Base-by-base conservation (phyloP, 2,113 vertebrate genomes). In the Cheilinus undulatus region DNA sequence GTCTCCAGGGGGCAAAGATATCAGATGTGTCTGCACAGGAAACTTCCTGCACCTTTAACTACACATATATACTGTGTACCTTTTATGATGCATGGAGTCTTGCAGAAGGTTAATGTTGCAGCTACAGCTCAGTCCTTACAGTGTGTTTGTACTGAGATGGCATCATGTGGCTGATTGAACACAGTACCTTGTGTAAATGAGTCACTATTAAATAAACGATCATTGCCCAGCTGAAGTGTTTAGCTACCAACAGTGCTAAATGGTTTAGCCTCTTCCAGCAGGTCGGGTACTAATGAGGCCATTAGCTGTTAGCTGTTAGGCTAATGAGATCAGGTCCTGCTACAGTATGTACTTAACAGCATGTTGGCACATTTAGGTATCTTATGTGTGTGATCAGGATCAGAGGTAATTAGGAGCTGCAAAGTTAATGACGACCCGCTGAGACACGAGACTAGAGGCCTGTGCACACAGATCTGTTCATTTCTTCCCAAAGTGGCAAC, bases 321-420 rank as follows among this genome's bases (percentile, higher is more conserved):
- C 77, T 90, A 89, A 91, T 87, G 71, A 84, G 84, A 86, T 88
- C 81, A 86, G 78, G 28, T 45, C 42, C 26, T 58, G 69, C 22
- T 62, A 60, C 48, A n/a, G n/a, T n/a, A n/a, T n/a, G 42, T 76
- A 68, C 67, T 78, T 67, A 60, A 42, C 65, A 61, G 51, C 52
- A 67, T 23, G 32, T 34, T 43, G 45, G 32, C 53, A 62, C 34
- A 62, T 71, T 53, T 36, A 19, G 27, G 22, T 28, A 57, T 60
- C 51, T 36, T 28, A 22, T 53, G 58, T 83, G 64, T 79, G 26
- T 67, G 64, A 78, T 76, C 3, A 52, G 66, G 62, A 75, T 83
- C 64, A 80, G 40, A 20, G 1, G 27, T 52, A 65, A 76, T 83
- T 72, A 84, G 28, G 8, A 54, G 32, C 11, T 20, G 45, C 14